A percentile compares a stretch with the other conserved stretches of the same genome.
Conservation (phyloP, 2,888 invertebrate genomes). For the Calameuta pallipes region DNA sequence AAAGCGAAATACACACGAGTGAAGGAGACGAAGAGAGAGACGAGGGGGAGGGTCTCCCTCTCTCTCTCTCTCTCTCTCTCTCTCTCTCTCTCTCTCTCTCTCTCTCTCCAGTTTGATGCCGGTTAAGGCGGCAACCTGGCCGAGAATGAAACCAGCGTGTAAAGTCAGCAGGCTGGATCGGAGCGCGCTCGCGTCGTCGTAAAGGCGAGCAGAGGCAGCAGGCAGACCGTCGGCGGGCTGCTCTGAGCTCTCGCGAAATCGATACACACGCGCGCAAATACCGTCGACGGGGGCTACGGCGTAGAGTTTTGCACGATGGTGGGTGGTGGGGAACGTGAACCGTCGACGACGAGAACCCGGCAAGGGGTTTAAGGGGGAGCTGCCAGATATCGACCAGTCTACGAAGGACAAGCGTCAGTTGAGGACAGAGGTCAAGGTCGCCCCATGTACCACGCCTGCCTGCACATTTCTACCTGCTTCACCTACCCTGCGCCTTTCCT, state of each 20-base stretch:
- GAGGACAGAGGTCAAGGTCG: conserved; percentile 64
- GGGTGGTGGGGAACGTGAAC: background rate
- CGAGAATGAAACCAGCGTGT: background rate
- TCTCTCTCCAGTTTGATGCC: background rate
- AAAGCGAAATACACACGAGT: background rate
- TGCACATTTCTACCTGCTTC: conserved; percentile 6
- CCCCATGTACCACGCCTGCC: conserved; percentile 39
- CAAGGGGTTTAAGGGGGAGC: conserved; percentile 22
- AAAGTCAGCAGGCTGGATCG: background rate
- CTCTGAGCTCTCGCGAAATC: conserved; percentile 6
- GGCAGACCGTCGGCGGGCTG: background rate
- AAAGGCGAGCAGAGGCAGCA: background rate
- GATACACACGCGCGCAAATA: conserved; percentile 9
- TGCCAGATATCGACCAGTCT: conserved; percentile 60
- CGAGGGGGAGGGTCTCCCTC: no score
- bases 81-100: no score
- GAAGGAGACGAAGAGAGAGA: no score
- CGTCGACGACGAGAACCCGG: conserved; percentile 5
- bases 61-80: no score
- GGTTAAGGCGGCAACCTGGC: background rate
- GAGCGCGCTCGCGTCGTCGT: background rate
- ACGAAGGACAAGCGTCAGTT: conserved; percentile 54
- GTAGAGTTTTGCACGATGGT: background rate
- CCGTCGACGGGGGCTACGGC: background rate
- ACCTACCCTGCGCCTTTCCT: background rate